Evolutionary conservation across 1,140 invertebrate genomes (phyloP), one percentile per base, ranked within the genome.

Genomic region (Tetranychus cinnabarinus): DNA sequence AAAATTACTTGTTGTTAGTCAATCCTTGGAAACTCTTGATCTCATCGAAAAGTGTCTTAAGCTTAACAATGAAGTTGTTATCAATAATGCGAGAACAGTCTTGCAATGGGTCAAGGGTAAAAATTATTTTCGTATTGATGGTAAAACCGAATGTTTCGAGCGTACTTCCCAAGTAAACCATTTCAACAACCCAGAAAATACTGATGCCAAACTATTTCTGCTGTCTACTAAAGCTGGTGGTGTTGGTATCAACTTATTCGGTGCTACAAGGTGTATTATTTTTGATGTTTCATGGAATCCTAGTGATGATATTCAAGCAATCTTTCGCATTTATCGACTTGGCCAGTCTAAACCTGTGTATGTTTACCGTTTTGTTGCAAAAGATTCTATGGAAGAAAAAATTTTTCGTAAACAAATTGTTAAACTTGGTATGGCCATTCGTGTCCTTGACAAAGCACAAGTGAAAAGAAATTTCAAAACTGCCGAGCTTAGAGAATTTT

Each of bases 241-340:
- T 33, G 5, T 65, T 12, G 95, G 95, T 4, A 96, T 98, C 56
- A 99, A 99, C 76, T 78, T 99, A 33, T 69, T 79, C 33, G 93
- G 92, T 35, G 95, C 95, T 0, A 97, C 96, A 75, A 75, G 95
- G 56, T 93, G 97, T 0, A 85, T 98, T 35, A 90, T 99, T 39
- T 86, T 97, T 68, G 95, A 99, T 75, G 93, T 92, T 45, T 95
- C 89, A 3, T 98, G 93, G 92, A 98, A 99, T 75, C 95, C 95
- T n/a, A 97, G 92, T 69, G 91, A 97, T 71, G 93, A 98, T 70
- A 93, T 91, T 1, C 93, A 98, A 65, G 92, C 93, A 57, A 90
- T 98, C 1, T 98, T 93, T 72, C 75, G 95, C 67, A 89, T 98
- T 46, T 98, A 97, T 72, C 79, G 90, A 71, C 97, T 95, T 72